Conservation (phyloP, 2,797 vertebrate species). For the Oreochromis grahami region DNA sequence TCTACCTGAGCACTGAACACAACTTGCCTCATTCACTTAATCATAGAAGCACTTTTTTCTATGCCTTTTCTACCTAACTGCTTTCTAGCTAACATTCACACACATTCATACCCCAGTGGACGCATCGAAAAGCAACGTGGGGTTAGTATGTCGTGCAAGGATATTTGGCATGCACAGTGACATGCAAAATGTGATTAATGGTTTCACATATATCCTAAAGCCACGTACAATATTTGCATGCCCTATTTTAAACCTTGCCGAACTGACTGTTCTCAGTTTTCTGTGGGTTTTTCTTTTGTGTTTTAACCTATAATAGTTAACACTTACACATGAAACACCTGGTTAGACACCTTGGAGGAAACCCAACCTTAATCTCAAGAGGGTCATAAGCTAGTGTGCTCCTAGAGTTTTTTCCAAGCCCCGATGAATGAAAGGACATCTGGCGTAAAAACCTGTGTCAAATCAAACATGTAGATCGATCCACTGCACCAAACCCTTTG, state of each 20-base stretch:
- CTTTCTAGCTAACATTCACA: not conserved
- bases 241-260: not conserved
- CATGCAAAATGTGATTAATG: not conserved
- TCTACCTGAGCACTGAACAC: not conserved
- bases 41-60: not conserved
- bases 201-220: not conserved
- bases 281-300: accelerated
- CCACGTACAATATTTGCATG: not conserved
- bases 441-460: not conserved
- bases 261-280: not conserved
- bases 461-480: not conserved
- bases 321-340: not conserved
- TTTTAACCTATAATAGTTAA: not conserved
- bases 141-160: not conserved
- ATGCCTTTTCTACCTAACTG: accelerated
- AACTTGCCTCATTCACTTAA: not conserved
- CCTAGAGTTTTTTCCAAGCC: not conserved
- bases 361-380: not conserved
- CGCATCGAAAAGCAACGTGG: accelerated
- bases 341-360: not conserved
- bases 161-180: not conserved
- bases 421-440: not conserved
- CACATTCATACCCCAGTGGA: not conserved
- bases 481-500: not conserved
- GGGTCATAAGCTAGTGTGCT: not conserved